Evolutionary conservation across 2,113 vertebrate species (phyloP).

Genomic region (Hypanus sabinus): DNA sequence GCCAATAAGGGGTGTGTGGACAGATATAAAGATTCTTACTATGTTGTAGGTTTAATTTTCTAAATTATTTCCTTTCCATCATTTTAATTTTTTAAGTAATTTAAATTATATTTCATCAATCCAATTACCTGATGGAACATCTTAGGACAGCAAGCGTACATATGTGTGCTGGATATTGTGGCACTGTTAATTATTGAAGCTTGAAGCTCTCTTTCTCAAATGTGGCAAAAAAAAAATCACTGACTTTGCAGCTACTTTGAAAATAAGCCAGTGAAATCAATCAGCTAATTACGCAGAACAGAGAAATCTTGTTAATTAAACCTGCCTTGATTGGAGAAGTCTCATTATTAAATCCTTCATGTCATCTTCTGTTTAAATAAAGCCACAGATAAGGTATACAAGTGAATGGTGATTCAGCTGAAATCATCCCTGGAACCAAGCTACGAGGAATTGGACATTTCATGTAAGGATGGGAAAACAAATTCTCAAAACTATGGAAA

Average conservation of each 20-base stretch:
- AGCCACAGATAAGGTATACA: not conserved
- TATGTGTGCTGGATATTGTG: not conserved
- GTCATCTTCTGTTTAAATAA: not conserved
- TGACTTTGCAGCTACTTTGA: not conserved
- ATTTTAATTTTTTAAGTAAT: not conserved
- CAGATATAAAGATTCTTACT: not conserved
- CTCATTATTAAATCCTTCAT: not conserved
- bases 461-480: no score
- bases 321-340: not conserved
- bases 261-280: not conserved
- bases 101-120: not conserved
- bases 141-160: not conserved
- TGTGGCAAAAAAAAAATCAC: not conserved
- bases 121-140: not conserved
- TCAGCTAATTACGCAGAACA: slow-evolving; percentile 17
- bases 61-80: not conserved
- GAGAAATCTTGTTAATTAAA: slow-evolving; percentile 26
- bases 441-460: not conserved
- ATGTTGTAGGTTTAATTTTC: not conserved
- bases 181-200: not conserved
- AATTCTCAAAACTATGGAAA: not conserved
- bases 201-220: not conserved
- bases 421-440: not conserved
- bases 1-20: not conserved
- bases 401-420: not conserved